Percentiles rank a stretch among this genome's conserved stretches.
These are phyloP conservation scores for Drosophila leontia DNA, from an alignment of 1,140 invertebrate species.

Conservation along the genomic window DNA sequence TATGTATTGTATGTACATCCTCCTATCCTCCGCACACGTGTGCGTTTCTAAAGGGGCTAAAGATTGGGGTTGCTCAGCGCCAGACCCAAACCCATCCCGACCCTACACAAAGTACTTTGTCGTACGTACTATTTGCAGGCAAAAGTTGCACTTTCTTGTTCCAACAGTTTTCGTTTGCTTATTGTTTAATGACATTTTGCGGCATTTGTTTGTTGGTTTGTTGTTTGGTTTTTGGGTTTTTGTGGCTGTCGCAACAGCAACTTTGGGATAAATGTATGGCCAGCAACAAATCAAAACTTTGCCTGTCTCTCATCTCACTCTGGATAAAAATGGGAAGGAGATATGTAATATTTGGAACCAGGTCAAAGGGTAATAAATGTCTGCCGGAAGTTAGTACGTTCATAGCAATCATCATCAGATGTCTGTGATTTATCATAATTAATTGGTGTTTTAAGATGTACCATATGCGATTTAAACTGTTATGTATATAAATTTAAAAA, in stretches of 20 bases:
- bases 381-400: neutral
- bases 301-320: neutral
- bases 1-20: neutral
- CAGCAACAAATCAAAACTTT: constrained; percentile 48
- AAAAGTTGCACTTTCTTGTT: constrained; percentile 54
- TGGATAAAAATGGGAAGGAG: constrained; percentile 9
- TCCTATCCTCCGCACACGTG: constrained; percentile 1
- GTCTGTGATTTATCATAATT: neutral
- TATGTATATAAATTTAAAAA: neutral
- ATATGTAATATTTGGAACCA: constrained; percentile 4
- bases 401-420: neutral
- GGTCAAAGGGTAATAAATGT: constrained; percentile 15
- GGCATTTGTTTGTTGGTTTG: constrained; percentile 30
- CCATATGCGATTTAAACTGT: neutral
- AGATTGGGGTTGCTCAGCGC: neutral
- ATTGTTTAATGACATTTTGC: constrained; percentile 73
- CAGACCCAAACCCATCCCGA: neutral
- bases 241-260: constrained; percentile 12
- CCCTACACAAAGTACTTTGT: neutral
- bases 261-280: constrained; percentile 38
- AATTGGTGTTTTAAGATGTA: neutral
- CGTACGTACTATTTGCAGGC: neutral
- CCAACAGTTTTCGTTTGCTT: constrained; percentile 49
- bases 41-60: neutral
- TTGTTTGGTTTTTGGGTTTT: neutral